Evolutionary conservation across 2,113 vertebrate species (phyloP).

Genomic region (Ceuthmochares aereus): DNA sequence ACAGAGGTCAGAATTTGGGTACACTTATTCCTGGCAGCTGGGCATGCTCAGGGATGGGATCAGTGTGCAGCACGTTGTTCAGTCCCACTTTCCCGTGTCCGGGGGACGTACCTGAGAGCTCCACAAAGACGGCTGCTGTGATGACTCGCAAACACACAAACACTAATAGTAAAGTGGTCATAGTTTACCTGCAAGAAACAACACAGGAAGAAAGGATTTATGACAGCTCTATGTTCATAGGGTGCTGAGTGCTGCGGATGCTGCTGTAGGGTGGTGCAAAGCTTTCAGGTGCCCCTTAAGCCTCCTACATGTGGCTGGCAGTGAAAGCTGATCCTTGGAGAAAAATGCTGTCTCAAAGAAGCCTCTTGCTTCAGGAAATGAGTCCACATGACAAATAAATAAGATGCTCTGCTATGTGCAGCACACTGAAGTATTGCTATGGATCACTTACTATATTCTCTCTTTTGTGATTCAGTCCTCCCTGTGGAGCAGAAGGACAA

Average conservation of each 20-base stretch:
- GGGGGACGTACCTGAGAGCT: conserved; percentile 76
- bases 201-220: conserved; percentile 33
- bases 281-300: background rate
- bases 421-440: background rate
- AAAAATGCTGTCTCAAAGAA: background rate
- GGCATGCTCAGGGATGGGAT: rapidly evolving
- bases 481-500: background rate
- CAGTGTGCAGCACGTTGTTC: background rate
- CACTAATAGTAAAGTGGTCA: conserved; percentile 85
- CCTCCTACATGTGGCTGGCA: background rate
- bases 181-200: conserved; percentile 84
- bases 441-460: background rate
- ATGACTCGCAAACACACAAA: conserved; percentile 81
- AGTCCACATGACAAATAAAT: background rate
- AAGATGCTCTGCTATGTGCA: background rate
- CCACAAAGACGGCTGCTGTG: conserved; percentile 75
- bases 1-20: background rate
- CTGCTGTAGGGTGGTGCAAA: background rate
- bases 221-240: background rate
- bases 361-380: background rate
- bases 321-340: background rate
- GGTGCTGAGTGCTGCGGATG: background rate
- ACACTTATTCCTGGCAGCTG: background rate
- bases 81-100: background rate
- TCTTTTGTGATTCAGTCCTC: background rate